Conservation (phyloP, 2,797 vertebrate species). For the Staurois parvus region DNA sequence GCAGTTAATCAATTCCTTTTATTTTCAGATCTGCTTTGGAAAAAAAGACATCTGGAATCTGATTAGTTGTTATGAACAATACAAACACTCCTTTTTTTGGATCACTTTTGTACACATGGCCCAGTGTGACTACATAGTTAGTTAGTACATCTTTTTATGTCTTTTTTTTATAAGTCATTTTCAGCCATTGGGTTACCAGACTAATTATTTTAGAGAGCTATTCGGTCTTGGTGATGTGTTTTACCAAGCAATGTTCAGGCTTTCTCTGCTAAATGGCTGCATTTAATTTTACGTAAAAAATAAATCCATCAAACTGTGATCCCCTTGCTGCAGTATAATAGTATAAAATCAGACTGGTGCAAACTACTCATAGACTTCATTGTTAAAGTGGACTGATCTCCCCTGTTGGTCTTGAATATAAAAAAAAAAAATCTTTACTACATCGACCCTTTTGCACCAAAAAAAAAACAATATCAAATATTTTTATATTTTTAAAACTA, state of each 20-base stretch:
- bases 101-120: not conserved
- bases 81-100: not conserved
- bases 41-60: not conserved
- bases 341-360: not conserved
- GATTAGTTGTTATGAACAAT: not conserved
- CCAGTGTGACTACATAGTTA: not conserved
- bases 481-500: slow-evolving; percentile 9
- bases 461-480: not conserved
- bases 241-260: not conserved
- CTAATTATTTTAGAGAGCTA: slow-evolving; percentile 17
- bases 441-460: slow-evolving; percentile 1
- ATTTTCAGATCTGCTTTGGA: not conserved
- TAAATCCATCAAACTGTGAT: not conserved
- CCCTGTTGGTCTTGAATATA: not conserved
- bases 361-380: not conserved
- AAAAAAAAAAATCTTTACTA: not conserved
- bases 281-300: not conserved
- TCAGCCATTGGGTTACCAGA: slow-evolving; percentile 5
- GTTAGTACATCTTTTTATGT: not conserved
- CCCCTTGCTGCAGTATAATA: not conserved
- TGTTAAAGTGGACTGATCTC: not conserved
- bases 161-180: no score
- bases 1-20: not conserved
- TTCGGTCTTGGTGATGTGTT: not conserved
- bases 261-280: not conserved